Evolutionary conservation across 2,113 vertebrate species (phyloP), one percentile per base, ranked within the genome.

Genomic region (Lophura nycthemera): DNA sequence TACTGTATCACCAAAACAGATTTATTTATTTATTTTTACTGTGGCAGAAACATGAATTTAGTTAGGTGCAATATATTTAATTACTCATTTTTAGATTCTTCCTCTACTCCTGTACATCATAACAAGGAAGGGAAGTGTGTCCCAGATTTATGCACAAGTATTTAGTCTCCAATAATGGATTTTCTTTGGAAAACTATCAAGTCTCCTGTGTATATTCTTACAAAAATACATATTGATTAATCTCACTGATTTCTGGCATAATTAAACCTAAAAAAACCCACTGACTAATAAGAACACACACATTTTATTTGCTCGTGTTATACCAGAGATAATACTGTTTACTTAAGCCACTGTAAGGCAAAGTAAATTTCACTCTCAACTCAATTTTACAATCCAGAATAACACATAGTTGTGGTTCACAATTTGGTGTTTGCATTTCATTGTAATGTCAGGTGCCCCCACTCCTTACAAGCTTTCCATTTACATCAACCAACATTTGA

Each of bases 291-390:
- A 81, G 86, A 74, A 74, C 21, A 10, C 18, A 14, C 50, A 48
- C 4, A 14, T 88, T 79, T 83, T 66, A 66, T 86, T 86, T 81
- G 36, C 42, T 90, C 24, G 67, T 32, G 30, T 71, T 89, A 45
- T 63, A 42, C 6, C 59, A 89, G 11, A 69, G 38, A 64, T 15
- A 64, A 38, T n/a, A 56, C 6, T 78, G 30, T 20, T 74, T 83
- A 30, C 29, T 45, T 74, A 45, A 73, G 40, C 15, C n/a, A 76
- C 7, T 56, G 29, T 13, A 52, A 50, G 11, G 69, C 16, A 88
- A 75, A 67, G 16, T 52, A 86, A 88, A 50, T 57, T 71, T 16
- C 2, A 69, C 32, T 83, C 40, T 64, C 34, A 48, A 52, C 19
- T 71, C 40, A 64, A 38, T 25, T 90, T 88, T 42, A 72, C 5